Conservation (phyloP, 1,140 invertebrate species). For the Melanaphis sacchari region DNA sequence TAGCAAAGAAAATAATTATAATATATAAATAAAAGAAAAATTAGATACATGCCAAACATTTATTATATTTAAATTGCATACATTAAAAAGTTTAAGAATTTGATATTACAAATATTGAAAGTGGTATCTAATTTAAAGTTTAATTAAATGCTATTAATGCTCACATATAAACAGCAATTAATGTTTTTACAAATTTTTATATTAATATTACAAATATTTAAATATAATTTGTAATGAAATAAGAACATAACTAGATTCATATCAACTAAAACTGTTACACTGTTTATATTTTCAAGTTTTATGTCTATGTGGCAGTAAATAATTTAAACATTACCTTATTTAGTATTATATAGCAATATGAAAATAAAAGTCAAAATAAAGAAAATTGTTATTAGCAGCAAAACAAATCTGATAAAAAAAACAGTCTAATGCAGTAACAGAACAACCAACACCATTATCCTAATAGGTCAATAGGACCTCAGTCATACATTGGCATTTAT, state of each 20-base stretch:
- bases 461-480: background rate
- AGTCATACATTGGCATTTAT: background rate
- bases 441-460: conserved; percentile 19
- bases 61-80: background rate
- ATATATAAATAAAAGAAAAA: no score
- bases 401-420: background rate
- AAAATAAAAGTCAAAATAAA: background rate
- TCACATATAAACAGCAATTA: no score
- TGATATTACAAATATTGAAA: background rate
- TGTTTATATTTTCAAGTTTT: background rate
- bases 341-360: background rate
- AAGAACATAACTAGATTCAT: background rate
- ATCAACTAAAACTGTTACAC: background rate
- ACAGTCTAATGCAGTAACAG: background rate
- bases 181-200: background rate
- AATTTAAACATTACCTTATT: background rate
- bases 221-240: background rate
- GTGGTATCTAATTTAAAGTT: background rate
- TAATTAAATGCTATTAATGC: background rate
- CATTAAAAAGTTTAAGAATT: background rate
- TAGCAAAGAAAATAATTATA: no score
- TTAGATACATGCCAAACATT: background rate
- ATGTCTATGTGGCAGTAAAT: background rate
- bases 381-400: background rate
- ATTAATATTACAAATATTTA: background rate